These are phyloP conservation scores for Plutomurus gul DNA, from an alignment of 1,140 invertebrate genomes.

Conservation along the genomic window DNA sequence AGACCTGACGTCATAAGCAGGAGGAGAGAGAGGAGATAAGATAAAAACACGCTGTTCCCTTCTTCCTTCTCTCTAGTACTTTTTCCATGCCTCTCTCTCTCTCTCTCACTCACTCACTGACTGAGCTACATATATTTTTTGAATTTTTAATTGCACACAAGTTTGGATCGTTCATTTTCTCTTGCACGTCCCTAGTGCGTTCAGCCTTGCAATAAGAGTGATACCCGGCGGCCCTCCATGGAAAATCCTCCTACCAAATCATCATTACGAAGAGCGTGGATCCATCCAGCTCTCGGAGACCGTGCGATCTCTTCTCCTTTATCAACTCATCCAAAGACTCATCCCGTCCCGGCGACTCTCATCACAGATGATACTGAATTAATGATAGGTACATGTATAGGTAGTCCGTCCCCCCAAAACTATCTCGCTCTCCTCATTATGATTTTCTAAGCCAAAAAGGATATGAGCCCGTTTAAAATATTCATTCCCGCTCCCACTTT, in stretches of 20 bases:
- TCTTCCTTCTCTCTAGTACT: background rate
- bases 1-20: constrained; percentile 51
- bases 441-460: constrained; percentile 46
- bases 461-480: constrained; percentile 49
- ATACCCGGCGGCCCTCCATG: constrained; percentile 46
- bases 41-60: constrained; percentile 37
- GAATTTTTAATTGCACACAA: constrained; percentile 54
- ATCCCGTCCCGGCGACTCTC: constrained; percentile 29
- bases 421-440: constrained; percentile 49
- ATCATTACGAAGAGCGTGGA: constrained; percentile 42
- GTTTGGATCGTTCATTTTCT: constrained; percentile 47
- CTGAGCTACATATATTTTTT: constrained; percentile 46
- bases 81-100: constrained; percentile 10
- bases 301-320: constrained; percentile 40
- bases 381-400: constrained; percentile 50
- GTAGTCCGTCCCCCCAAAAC: constrained; percentile 34
- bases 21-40: constrained; percentile 40
- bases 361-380: constrained; percentile 49
- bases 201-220: constrained; percentile 40
- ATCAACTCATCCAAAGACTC: constrained; percentile 43
- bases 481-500: constrained; percentile 44
- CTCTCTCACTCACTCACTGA: background rate
- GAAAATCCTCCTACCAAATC: constrained; percentile 45
- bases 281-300: background rate
- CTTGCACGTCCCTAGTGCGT: constrained; percentile 41